A percentile compares a stretch with the other conserved stretches of the same genome.
phyloP scores from a whole-genome alignment of 2,888 invertebrate genomes.

The Didymodactylos carnosus region DNA sequence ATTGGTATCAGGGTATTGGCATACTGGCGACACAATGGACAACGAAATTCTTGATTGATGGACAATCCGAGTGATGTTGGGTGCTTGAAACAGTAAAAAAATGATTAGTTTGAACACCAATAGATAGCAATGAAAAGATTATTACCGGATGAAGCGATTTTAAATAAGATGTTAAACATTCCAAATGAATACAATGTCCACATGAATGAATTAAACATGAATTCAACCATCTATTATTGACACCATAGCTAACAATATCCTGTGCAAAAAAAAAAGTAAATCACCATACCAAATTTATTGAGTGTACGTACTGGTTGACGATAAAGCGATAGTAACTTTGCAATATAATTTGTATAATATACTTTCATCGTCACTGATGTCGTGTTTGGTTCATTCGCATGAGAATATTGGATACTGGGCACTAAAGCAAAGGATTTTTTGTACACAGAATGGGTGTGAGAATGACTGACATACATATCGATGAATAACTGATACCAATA shows the following conservation, averaged over 20 bases:
- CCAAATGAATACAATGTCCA: constrained; percentile 84
- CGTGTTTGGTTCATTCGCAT: neutral
- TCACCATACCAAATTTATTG: too few relatives aligned
- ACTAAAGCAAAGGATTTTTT: neutral
- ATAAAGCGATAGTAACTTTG: too few relatives aligned
- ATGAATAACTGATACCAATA: neutral
- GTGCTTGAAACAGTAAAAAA: constrained; percentile 38
- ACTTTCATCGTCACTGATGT: too few relatives aligned
- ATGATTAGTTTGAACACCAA: constrained; percentile 23
- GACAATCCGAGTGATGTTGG: too few relatives aligned
- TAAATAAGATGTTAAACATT: constrained; percentile 74
- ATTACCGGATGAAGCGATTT: constrained; percentile 48
- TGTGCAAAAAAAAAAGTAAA: too few relatives aligned
- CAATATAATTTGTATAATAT: neutral
- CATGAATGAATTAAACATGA: constrained; percentile 83
- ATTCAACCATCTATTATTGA: constrained; percentile 16
- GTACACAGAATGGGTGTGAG: too few relatives aligned
- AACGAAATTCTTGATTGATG: constrained; percentile 87
- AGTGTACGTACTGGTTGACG: too few relatives aligned
- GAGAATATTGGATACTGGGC: neutral
- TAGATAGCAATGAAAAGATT: constrained; percentile 16
- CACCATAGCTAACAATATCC: neutral
- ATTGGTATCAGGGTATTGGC: constrained; percentile 64
- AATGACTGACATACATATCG: neutral
- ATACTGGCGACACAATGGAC: constrained; percentile 77